Conservation (phyloP, 2,797 vertebrate genomes). For the Bovichtus diacanthus region DNA sequence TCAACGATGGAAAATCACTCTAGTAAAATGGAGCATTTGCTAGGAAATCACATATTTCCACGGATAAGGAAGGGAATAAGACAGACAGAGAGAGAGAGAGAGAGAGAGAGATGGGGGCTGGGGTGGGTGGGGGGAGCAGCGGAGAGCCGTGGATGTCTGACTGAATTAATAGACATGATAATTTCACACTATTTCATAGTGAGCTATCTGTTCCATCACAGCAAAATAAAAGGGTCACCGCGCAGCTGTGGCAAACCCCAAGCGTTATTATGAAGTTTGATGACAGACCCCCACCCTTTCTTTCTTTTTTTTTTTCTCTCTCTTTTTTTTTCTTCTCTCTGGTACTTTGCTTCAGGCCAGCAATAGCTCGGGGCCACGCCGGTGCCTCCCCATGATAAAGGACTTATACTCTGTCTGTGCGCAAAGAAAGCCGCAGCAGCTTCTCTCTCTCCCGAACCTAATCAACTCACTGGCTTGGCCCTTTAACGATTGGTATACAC, state of each 20-base stretch:
- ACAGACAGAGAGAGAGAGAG: constrained; percentile 50
- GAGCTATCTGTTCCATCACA: constrained; percentile 93
- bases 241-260: constrained; percentile 94
- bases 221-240: constrained; percentile 93
- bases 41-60: constrained; percentile 89
- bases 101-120: constrained; percentile 11
- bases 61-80: constrained; percentile 80
- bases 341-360: constrained; percentile 91
- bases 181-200: constrained; percentile 97
- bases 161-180: constrained; percentile 99
- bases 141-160: constrained; percentile 88
- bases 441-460: constrained; percentile 87
- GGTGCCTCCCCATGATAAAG: constrained; percentile 98
- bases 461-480: constrained; percentile 88
- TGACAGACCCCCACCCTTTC: constrained; percentile 85
- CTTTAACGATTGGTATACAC: constrained; percentile 79
- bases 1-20: constrained; percentile 77
- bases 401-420: constrained; percentile 89
- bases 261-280: constrained; percentile 96
- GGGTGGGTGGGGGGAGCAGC: constrained; percentile 54
- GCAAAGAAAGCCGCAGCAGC: constrained; percentile 85
- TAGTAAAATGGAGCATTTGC: constrained; percentile 83
- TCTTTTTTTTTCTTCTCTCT: constrained; percentile 76
- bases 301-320: constrained; percentile 68
- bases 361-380: constrained; percentile 94